A percentile compares a stretch with the other conserved stretches of the same genome.
Evolutionary conservation across 2,113 vertebrate genomes (phyloP).

Genomic region (Sapajus apella): DNA sequence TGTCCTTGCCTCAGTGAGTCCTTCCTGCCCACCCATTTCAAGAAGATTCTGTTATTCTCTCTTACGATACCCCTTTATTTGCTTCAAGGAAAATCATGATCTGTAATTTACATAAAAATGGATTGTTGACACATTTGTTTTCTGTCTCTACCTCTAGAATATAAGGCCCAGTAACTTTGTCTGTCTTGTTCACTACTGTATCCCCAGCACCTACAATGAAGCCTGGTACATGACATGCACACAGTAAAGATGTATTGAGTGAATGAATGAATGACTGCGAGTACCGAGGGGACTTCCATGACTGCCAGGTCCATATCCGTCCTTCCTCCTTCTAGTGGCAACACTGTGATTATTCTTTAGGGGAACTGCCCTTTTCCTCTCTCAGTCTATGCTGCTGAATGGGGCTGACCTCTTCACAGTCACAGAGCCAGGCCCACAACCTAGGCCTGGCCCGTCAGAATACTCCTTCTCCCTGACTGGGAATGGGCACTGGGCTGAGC

Average conservation of each 20-base stretch:
- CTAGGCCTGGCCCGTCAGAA: not conserved
- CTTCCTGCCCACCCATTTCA: not conserved
- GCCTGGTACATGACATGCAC: not conserved
- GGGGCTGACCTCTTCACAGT: not conserved
- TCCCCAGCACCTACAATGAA: not conserved
- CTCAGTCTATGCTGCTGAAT: not conserved
- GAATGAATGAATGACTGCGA: not conserved
- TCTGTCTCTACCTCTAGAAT: not conserved
- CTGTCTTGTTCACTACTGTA: not conserved
- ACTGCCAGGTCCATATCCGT: not conserved
- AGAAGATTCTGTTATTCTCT: not conserved
- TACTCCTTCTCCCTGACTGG: not conserved
- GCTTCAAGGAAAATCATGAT: slow-evolving; percentile 8
- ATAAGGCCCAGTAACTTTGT: not conserved
- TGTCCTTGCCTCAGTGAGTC: no score
- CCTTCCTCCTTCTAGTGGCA: not conserved
- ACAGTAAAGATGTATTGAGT: not conserved
- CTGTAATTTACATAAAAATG: not conserved
- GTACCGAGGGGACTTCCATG: no score
- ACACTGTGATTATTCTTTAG: not conserved
- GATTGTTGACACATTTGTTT: not conserved
- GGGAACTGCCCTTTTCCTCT: not conserved
- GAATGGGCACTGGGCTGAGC: not conserved
- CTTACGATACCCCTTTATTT: not conserved
- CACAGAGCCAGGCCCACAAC: not conserved